Evolutionary conservation across 2,797 vertebrate genomes (phyloP), one percentile per base, ranked within the genome.

Genomic region (Iguana delicatissima): DNA sequence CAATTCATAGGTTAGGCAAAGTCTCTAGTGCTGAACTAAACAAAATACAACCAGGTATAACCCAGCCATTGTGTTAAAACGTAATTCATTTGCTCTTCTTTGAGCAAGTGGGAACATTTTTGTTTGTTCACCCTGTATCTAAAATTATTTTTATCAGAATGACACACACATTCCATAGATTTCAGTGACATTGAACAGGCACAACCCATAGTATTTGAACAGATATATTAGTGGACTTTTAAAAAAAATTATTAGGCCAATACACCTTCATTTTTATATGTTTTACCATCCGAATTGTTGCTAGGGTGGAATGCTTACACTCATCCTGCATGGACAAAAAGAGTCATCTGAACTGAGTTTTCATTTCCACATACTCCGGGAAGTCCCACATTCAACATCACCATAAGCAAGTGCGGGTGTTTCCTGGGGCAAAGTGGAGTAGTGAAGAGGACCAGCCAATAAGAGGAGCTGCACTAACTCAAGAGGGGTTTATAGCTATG

Each of bases 21-120:
- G 46, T 14, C 1, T 90, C 4, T 29, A 76, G 22, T 80, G 91
- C 46, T 35, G 16, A 74, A 86, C 59, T 92, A 91, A 86, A 83
- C 32, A 20, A 29, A 12, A 35, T 82, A 0, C 32, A 32, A 24
- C 16, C 2, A 6, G 74, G 73, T 5, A 85, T 83, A 3, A 7
- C 80, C 10, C 14, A 55, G n/a, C 86, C 32, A 74, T 2, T 80
- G 0, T 69, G 32, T 84, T 84, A 4, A 38, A 57, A 72, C 5
- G 26, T 24, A 80, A 50, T 80, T 85, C 1, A 62, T 74, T 88
- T 52, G 24, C 1, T 67, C 10, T 74, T 4, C 8, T 76, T 76
- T 55, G 85, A 20, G 42, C 35, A 32, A n/a, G 55, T 8, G 24
- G 55, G 72, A 86, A 50, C 2, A 16, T 62, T 91, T 32, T 55